Evolutionary conservation across 2,113 vertebrate genomes (phyloP), one percentile per base, ranked within the genome.

Genomic region (Caretta caretta): DNA sequence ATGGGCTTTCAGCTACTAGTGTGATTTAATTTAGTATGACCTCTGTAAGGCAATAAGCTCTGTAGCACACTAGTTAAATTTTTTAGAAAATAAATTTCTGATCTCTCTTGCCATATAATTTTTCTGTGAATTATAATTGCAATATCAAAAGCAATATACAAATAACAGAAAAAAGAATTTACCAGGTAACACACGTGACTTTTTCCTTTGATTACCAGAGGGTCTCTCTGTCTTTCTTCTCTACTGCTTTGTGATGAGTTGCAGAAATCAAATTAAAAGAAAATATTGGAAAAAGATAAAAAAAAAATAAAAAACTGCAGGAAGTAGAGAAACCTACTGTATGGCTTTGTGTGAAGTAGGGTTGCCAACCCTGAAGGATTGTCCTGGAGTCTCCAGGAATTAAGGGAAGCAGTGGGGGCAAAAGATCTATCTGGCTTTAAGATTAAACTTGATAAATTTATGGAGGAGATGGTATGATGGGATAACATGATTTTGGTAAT

Each of bases 211-310:
- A 54, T 46, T 54, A 46, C 5, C 20, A 46, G 11, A 27, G 38
- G 49, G 12, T 85, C 9, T 49, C n/a, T 31, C 78, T 49, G 13
- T 31, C 62, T 51, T 59, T 16, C 22, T 42, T 25, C 3, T 48
- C 10, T 5, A 48, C 31, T 62, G 8, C 24, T 93, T 13, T 88
- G 25, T 72, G 22, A 27, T 89, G 27, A 53, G 31, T 49, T 93
- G 72, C 54, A 93, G 69, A 78, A 89, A 4, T 93, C 82, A 83
- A 89, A 88, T 57, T 10, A 46, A 86, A 94, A 86, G 53, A 87
- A 87, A 9, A 14, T 49, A 49, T 65, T 84, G 57, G 31, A 76
- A 89, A 91, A 75, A 14, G 35, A 0, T 20, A 11, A 65, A 72
- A 89, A 89, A 65, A 8, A 89, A 65, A 8, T 38, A 42, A 35